Conservation (phyloP, 2,113 vertebrate genomes). For the Astur gentilis region DNA sequence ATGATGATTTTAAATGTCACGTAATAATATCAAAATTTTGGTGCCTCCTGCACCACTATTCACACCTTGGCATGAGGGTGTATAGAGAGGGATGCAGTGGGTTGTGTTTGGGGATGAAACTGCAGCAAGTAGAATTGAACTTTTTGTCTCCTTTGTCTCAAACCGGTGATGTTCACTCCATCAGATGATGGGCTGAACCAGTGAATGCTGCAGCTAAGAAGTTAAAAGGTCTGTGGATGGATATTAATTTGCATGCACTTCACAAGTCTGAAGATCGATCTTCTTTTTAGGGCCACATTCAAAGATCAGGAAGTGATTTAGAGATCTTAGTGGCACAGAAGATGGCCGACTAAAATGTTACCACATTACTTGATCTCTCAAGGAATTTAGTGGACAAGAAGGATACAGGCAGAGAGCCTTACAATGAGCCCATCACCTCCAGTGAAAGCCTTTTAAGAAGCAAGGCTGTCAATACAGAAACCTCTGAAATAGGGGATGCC, state of each 20-base stretch:
- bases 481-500: not conserved
- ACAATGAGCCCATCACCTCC: not conserved
- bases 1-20: not conserved
- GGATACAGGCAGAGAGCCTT: not conserved
- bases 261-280: not conserved
- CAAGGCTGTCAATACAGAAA: not conserved
- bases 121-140: not conserved
- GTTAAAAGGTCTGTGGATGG: no score
- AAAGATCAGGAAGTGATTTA: not conserved
- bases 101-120: not conserved
- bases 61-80: not conserved
- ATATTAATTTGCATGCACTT: not conserved
- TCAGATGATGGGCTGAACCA: not conserved
- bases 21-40: not conserved
- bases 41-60: not conserved
- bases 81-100: no score
- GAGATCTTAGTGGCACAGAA: not conserved
- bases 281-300: not conserved
- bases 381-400: no score
- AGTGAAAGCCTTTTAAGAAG: not conserved
- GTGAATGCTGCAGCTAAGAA: not conserved
- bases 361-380: not conserved
- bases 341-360: not conserved
- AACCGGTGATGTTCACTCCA: not conserved
- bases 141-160: not conserved